phyloP scores from a whole-genome alignment of 2,113 vertebrate species.

The Ammodytes dubius region DNA sequence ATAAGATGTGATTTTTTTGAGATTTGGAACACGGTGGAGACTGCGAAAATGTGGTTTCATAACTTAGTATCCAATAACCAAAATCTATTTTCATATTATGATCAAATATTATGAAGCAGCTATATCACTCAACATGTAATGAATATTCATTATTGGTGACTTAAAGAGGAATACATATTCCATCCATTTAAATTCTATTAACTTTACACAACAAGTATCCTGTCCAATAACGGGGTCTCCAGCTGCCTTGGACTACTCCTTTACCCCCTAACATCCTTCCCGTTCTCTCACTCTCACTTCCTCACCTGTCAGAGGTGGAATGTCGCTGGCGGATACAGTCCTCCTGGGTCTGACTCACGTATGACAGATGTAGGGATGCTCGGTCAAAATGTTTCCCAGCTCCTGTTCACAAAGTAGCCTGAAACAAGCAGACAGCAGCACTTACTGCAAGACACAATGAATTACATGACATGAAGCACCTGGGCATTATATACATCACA shows the following conservation, averaged over 20 bases:
- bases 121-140: neutral
- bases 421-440: conserved; percentile 48
- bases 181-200: conserved; percentile 61
- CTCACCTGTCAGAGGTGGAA: conserved; percentile 86
- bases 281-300: conserved; percentile 84
- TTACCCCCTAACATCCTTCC: conserved; percentile 74
- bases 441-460: conserved; percentile 9
- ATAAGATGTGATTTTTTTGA: neutral
- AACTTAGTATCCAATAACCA: neutral
- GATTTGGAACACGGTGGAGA: neutral
- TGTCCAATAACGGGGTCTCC: conserved; percentile 76
- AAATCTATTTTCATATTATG: conserved; percentile 4
- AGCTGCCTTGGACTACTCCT: conserved; percentile 77
- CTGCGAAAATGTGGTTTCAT: neutral
- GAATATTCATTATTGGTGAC: conserved; percentile 17
- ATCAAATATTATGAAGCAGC: conserved; percentile 3
- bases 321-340: conserved; percentile 77
- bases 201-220: conserved; percentile 61
- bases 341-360: conserved; percentile 67
- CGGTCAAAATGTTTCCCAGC: conserved; percentile 72
- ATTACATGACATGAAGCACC: conserved; percentile 33
- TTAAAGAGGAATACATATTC: conserved; percentile 39
- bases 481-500: neutral
- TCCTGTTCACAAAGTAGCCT: conserved; percentile 61
- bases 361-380: conserved; percentile 77